Evolutionary conservation across 2,888 invertebrate genomes (phyloP).

Genomic region (Cancer borealis): DNA sequence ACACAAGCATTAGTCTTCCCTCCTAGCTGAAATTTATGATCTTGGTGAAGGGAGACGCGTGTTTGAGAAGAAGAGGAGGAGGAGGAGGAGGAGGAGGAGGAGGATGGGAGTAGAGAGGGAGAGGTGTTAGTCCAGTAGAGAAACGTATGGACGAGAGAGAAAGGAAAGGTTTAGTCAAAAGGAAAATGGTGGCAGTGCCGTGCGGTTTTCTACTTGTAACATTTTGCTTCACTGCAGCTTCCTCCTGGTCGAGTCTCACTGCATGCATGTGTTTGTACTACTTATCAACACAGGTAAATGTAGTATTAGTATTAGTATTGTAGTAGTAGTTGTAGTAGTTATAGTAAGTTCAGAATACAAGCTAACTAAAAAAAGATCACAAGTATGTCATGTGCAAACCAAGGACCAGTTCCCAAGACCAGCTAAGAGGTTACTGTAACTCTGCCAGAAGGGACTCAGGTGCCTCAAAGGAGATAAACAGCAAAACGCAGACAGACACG

Average conservation of each 20-base stretch:
- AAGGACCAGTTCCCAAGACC: background rate
- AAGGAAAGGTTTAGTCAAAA: background rate
- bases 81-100: background rate
- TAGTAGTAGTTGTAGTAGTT: too few relatives aligned
- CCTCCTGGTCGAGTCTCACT: background rate
- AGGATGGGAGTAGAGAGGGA: background rate
- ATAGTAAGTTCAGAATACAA: too few relatives aligned
- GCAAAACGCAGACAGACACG: background rate
- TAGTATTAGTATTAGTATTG: too few relatives aligned
- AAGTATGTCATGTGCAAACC: background rate
- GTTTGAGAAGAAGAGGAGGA: background rate
- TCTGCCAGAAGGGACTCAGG: background rate
- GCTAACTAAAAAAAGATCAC: background rate
- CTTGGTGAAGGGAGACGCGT: constrained; percentile 59
- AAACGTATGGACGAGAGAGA: background rate
- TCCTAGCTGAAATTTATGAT: constrained; percentile 58
- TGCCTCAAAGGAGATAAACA: background rate
- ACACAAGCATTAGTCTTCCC: constrained; percentile 38
- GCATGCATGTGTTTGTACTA: background rate
- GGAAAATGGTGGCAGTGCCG: background rate
- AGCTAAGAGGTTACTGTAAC: background rate
- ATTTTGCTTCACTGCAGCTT: background rate
- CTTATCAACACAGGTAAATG: background rate
- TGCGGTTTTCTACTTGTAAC: background rate
- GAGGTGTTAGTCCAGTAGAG: background rate